Evolutionary conservation across 1,140 invertebrate species (phyloP), one percentile per base, ranked within the genome.

Genomic region (Monomorium pharaonis): DNA sequence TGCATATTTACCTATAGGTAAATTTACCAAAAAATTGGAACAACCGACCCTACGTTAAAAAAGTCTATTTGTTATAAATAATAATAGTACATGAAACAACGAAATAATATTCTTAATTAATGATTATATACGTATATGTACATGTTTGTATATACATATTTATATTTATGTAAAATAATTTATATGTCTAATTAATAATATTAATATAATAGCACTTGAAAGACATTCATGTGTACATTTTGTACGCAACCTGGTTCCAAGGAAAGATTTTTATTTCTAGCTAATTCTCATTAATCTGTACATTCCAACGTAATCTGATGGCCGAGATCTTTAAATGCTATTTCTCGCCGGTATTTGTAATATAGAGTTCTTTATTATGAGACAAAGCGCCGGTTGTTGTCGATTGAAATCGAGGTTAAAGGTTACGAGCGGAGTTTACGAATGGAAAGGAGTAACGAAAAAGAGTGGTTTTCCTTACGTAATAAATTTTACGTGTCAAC

Each of bases 401-500:
- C 24, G 21, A 42, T 86, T 72, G 27, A 70, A 60, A 88, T 69
- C 30, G 12, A 74, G 54, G 54, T 81, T 44, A 81, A 42, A 89
- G 74, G 62, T 69, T 56, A 30, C 78, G 37, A 49, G 24, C 75
- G 14, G 27, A 47, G 2, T 44, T 67, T 44, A 44, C 63, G 37
- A 37, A 6, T 62, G 27, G 60, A 63, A 37, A 21, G 18, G 30
- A 21, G n/a, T 47, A 67, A 67, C 21, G 63, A 18, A 47, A 67
- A 67, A 21, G 21, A 67, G 14, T 67, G 10, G 14, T 60, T 58
- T 42, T 54, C 21, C 24, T 27, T 30, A 4, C 18, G 37, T 14
- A 33, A 51, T 78, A 67, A 77, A 51, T 51, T 74, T 81, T 81
- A 84, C 58, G 86, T 85, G 85, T 86, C 69, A 86, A 85, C 80